These are phyloP conservation scores for Phrynocephalus versicolor DNA, from an alignment of 2,113 vertebrate species.

Conservation along the genomic window DNA sequence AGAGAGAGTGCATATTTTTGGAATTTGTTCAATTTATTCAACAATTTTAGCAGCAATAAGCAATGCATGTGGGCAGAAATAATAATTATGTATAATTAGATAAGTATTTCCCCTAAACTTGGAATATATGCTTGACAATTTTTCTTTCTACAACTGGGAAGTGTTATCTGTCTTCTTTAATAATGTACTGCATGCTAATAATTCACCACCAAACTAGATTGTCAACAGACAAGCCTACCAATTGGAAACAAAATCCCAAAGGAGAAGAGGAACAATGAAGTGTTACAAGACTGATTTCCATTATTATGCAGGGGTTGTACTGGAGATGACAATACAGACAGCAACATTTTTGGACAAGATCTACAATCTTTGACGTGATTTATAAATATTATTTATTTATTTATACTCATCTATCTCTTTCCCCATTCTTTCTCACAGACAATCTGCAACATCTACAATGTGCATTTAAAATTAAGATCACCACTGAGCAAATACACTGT, in stretches of 20 bases:
- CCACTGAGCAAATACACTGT: not conserved
- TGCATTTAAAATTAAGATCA: not conserved
- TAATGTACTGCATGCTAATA: not conserved
- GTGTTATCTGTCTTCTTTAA: slow-evolving; percentile 11
- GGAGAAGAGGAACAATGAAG: not conserved
- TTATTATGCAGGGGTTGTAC: not conserved
- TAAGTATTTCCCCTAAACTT: slow-evolving; percentile 1
- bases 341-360: slow-evolving; percentile 14
- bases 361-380: slow-evolving; percentile 11
- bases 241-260: slow-evolving; percentile 13
- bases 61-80: slow-evolving; percentile 3
- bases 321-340: not conserved
- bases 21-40: not conserved
- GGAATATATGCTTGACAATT: slow-evolving; percentile 1
- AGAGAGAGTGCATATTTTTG: not conserved
- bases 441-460: not conserved
- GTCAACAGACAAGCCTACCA: slow-evolving; percentile 1
- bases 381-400: too few species aligned
- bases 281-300: not conserved
- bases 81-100: slow-evolving; percentile 22
- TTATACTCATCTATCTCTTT: not conserved
- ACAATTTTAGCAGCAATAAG: not conserved
- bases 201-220: slow-evolving; percentile 3
- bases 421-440: not conserved
- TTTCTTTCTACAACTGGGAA: slow-evolving; percentile 6